Evolutionary conservation across 1,140 invertebrate species (phyloP), one percentile per base, ranked within the genome.

Genomic region (Alviniconcha marisindica): DNA sequence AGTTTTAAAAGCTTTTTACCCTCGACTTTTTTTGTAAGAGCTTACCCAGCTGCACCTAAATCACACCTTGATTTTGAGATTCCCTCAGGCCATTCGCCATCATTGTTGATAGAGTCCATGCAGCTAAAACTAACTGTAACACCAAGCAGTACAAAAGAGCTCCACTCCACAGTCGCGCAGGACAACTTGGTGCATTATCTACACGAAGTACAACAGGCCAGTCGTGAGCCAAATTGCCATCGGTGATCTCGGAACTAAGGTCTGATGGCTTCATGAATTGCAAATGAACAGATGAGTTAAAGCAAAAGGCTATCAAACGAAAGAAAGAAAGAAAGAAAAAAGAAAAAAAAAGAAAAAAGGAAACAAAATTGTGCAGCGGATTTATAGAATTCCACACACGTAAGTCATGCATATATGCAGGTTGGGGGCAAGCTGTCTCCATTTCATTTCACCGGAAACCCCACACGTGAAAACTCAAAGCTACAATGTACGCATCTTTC

Each of bases 261-360:
- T 71, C 69, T 71, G 36, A 7, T 71, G 33, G 14, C 36, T 71
- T 71, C 69, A 71, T 71, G 69, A 71, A 71, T 71, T 71, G 69
- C 69, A 71, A 71, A 71, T 71, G 33, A 71, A 71, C 69, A 5
- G 36, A 71, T 36, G 33, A 71, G 36, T 31, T 38, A 33, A 71
- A 71, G 33, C 36, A 31, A 71, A 36, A 71, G 36, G 24, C 33
- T 21, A 40, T 38, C 10, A 71, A 40, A 40, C 40, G 36, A 33
- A 40, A 40, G 36, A 40, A 24, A 24, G 36, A 33, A 71, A 71
- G 40, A 71, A 40, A 36, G 33, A 71, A 66, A 33, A 40, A 40
- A 40, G 24, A 40, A 40, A 40, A 24, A 24, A 40, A 40, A 24
- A 24, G 36, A 33, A 71, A 71, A 71, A 71, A 40, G 69, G 33